Conservation (phyloP, 2,113 vertebrate species). For the Hemichromis elongatus region DNA sequence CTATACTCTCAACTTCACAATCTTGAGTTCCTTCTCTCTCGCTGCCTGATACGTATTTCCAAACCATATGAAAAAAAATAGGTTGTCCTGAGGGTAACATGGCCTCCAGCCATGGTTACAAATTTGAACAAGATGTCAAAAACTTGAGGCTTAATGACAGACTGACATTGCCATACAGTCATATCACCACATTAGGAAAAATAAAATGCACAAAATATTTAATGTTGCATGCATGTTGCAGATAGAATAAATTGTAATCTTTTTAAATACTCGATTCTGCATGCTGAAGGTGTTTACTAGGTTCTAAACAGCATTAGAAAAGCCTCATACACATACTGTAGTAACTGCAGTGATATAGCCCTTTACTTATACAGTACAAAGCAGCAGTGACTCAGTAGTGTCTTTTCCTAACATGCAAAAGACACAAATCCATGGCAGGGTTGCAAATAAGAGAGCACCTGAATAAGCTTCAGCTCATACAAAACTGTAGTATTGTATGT, state of each 20-base stretch:
- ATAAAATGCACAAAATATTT: neutral
- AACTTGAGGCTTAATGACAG: neutral
- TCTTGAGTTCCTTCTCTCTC: neutral
- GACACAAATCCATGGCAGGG: neutral
- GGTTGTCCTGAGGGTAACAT: neutral
- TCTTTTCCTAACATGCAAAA: neutral
- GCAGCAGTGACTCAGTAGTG: neutral
- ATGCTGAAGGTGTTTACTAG: neutral
- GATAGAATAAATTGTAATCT: neutral
- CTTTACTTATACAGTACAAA: neutral
- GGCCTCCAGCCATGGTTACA: neutral
- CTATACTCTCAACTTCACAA: neutral
- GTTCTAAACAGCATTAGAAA: neutral
- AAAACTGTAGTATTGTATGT: neutral
- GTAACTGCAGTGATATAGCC: neutral
- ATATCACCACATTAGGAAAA: too few species aligned
- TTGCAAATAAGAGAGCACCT: accelerated
- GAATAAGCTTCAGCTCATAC: neutral
- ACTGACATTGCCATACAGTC: neutral
- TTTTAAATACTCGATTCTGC: neutral
- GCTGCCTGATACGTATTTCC: neutral
- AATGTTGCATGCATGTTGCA: neutral
- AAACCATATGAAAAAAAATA: neutral
- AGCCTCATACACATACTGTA: neutral
- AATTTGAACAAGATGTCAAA: neutral